Conservation (phyloP, 2,113 vertebrate genomes). For the Myiopsitta monachus region DNA sequence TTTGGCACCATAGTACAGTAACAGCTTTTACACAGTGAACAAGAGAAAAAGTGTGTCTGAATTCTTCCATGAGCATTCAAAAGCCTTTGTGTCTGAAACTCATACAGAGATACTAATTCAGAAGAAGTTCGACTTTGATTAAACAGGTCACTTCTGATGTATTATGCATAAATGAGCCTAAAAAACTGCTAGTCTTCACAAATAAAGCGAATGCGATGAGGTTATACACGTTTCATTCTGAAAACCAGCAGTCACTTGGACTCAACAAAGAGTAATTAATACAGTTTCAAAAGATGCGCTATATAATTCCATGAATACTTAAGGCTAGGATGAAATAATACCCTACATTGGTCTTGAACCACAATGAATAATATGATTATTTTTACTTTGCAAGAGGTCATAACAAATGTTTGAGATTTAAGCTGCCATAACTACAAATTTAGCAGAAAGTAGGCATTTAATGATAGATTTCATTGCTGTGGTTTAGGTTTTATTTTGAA, state of each 20-base stretch:
- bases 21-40: slow-evolving; percentile 26
- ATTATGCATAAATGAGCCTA: slow-evolving; percentile 51
- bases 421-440: slow-evolving; percentile 76
- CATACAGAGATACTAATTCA: slow-evolving; percentile 10
- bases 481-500: slow-evolving; percentile 83
- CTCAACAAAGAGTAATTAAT: slow-evolving; percentile 73
- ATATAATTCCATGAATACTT: slow-evolving; percentile 58
- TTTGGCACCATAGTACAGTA: slow-evolving; percentile 46
- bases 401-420: slow-evolving; percentile 75
- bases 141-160: slow-evolving; percentile 66
- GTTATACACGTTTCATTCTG: slow-evolving; percentile 27
- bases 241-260: slow-evolving; percentile 59
- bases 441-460: slow-evolving; percentile 84
- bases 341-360: slow-evolving; percentile 56
- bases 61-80: slow-evolving; percentile 58
- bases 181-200: slow-evolving; percentile 38
- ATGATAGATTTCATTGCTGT: slow-evolving; percentile 79
- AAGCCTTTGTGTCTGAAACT: slow-evolving; percentile 65
- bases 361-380: slow-evolving; percentile 77
- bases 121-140: slow-evolving; percentile 58
- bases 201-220: background rate
- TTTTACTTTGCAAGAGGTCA: slow-evolving; percentile 76
- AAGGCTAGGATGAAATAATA: slow-evolving; percentile 61
- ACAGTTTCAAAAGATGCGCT: slow-evolving; percentile 34
- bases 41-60: slow-evolving; percentile 49